Evolutionary conservation across 2,888 invertebrate species (phyloP), one percentile per base, ranked within the genome.

Genomic region (Drosophila robusta): DNA sequence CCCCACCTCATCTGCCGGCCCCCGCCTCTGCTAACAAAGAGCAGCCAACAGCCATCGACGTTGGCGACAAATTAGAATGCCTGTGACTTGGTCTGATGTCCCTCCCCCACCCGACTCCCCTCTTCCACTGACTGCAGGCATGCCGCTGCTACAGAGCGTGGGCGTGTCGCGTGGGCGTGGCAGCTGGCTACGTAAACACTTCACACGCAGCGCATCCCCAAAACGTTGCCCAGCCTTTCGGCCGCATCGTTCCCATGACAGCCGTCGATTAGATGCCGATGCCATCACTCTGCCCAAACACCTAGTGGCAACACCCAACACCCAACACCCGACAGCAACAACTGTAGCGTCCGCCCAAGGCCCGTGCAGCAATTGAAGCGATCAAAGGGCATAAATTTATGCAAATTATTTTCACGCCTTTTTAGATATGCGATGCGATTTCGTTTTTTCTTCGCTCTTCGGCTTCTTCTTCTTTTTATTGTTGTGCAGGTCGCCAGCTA

Each of bases 331-430:
- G n/a, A 29, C 56, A 26, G 24, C 26, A 26, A 26, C 26, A 26
- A 29, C 26, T 26, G 26, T 26, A 26, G 26, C 26, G 26, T 2
- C 26, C 9, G 29, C 39, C 29, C 56, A 24, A 14, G 38, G 64
- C 39, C 65, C 51, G 42, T 49, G 70, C 77, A 86, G 85, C 88
- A 87, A 87, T 89, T 91, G 89, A 89, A 80, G 86, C 91, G 90
- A 90, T 91, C 92, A 92, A 91, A 91, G 91, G 90, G 90, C 92
- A 91, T 88, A 91, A 82, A 92, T 91, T 92, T 92, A 92, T 92
- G 92, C 91, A 92, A 92, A 92, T 92, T 92, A 92, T 92, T 92
- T 92, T 92, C 92, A 92, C 92, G 92, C 92, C 92, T 92, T 92
- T 92, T 92, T 91, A 92, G 90, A 91, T 91, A 90, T 89, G 86